A percentile compares a stretch with the other conserved stretches of the same genome.
phyloP scores from a whole-genome alignment of 2,113 vertebrate genomes.

The Macroglossus sobrinus region DNA sequence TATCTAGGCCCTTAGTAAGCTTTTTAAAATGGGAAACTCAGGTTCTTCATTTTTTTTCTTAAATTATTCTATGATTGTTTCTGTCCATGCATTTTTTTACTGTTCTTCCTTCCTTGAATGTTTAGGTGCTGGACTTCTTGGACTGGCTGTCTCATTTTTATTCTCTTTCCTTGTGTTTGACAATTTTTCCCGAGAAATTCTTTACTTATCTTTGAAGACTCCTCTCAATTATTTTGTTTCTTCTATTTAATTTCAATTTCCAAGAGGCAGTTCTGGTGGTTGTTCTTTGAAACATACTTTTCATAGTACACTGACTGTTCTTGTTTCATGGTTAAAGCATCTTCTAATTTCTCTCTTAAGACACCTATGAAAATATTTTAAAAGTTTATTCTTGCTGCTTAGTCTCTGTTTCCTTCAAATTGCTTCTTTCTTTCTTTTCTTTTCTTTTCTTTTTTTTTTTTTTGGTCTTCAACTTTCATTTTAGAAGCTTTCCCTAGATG shows the following conservation, averaged over 20 bases:
- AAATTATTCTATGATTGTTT: neutral
- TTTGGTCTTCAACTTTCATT: neutral
- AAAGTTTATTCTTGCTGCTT: neutral
- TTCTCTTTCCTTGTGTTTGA: neutral
- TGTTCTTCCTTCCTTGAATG: neutral
- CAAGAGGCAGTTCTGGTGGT: neutral
- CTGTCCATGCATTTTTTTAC: neutral
- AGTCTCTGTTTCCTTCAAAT: neutral
- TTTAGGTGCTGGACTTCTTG: neutral
- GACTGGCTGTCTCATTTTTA: neutral
- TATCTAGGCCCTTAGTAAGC: neutral
- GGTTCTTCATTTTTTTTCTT: neutral
- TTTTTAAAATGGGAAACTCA: neutral
- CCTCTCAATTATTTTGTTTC: neutral
- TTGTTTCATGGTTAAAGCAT: neutral
- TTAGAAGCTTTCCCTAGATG: neutral
- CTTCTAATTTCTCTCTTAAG: neutral
- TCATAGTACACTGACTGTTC: neutral
- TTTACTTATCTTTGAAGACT: neutral
- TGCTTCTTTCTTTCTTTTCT: neutral
- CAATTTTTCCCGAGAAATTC: neutral
- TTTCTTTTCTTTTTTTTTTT: too few relatives aligned
- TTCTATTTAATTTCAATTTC: constrained; percentile 4
- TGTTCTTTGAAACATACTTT: neutral
- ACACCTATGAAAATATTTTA: neutral